phyloP scores from a whole-genome alignment of 1,140 invertebrate species.

The Globodera rostochiensis region DNA sequence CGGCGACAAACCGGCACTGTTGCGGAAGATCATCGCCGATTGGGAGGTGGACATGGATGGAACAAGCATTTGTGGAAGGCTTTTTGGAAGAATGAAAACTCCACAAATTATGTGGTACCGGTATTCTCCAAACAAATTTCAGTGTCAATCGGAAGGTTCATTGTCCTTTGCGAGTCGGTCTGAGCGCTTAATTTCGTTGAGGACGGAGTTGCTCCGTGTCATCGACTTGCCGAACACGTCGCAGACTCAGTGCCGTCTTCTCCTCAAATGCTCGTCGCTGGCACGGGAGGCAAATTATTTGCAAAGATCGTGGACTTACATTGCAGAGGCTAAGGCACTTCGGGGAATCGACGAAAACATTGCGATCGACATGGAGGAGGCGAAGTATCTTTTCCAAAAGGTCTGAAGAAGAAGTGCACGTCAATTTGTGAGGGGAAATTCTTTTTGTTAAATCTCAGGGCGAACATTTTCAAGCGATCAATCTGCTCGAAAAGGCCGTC shows the following conservation, averaged over 20 bases:
- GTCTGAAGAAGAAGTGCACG: background rate
- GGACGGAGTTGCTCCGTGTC: background rate
- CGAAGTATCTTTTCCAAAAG: conserved; percentile 29
- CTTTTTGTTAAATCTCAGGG: background rate
- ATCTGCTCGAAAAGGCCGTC: conserved; percentile 28
- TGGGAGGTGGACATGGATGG: background rate
- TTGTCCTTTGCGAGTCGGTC: background rate
- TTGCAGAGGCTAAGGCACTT: conserved; percentile 6
- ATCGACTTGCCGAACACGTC: background rate
- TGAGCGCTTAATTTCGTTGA: background rate
- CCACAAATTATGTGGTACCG: too few relatives aligned
- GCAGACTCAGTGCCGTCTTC: background rate
- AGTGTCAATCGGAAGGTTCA: background rate
- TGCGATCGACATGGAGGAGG: conserved; percentile 30
- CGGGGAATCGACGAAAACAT: background rate
- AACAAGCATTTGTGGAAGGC: too few relatives aligned
- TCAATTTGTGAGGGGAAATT: background rate
- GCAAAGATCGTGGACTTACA: conserved; percentile 12
- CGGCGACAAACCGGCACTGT: background rate
- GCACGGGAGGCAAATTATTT: conserved; percentile 20
- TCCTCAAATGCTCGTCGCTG: conserved; percentile 8
- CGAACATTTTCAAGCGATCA: conserved; percentile 25
- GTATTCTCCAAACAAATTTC: too few relatives aligned
- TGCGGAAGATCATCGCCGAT: background rate
- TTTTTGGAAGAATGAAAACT: too few relatives aligned